These are phyloP conservation scores for Drosophila trapezifrons DNA, from an alignment of 1,140 invertebrate species.

Conservation along the genomic window DNA sequence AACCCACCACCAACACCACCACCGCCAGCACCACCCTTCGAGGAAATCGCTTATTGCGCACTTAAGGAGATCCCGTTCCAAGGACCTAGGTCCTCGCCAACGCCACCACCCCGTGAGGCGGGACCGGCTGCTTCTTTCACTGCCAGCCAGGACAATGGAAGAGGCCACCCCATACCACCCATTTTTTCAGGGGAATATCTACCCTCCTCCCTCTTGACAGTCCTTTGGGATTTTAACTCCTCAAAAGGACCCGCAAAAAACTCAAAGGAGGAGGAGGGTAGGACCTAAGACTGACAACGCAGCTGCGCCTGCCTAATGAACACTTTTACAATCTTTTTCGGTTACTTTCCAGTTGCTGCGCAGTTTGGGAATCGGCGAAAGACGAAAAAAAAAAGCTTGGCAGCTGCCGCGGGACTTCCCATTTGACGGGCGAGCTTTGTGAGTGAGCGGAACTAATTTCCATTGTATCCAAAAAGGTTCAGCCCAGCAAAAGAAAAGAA, in stretches of 20 bases:
- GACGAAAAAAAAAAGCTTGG: constrained; percentile 30
- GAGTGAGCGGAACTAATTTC: constrained; percentile 47
- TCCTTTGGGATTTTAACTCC: constrained; percentile 8
- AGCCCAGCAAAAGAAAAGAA: constrained; percentile 5
- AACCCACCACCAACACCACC: constrained; percentile 48
- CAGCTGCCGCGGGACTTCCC: constrained; percentile 28
- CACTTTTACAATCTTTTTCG: constrained; percentile 31
- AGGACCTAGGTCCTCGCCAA: constrained; percentile 57
- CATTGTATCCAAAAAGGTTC: constrained; percentile 29
- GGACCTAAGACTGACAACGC: constrained; percentile 21
- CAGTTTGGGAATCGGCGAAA: constrained; percentile 51
- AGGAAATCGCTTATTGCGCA: constrained; percentile 59
- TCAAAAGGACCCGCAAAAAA: constrained; percentile 23
- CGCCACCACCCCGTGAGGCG: constrained; percentile 63
- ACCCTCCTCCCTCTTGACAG: constrained; percentile 16
- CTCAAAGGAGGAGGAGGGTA: constrained; percentile 12
- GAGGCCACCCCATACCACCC: constrained; percentile 35
- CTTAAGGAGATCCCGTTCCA: constrained; percentile 46
- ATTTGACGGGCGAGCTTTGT: constrained; percentile 38
- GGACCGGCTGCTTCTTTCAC: constrained; percentile 67
- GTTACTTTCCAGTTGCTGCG: constrained; percentile 37
- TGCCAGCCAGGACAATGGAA: constrained; percentile 14
- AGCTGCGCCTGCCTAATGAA: constrained; percentile 45
- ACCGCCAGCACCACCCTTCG: constrained; percentile 26
- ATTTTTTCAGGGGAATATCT: constrained; percentile 13